Evolutionary conservation across 2,113 vertebrate genomes (phyloP), one percentile per base, ranked within the genome.

Genomic region (Brienomyrus brachyistius): DNA sequence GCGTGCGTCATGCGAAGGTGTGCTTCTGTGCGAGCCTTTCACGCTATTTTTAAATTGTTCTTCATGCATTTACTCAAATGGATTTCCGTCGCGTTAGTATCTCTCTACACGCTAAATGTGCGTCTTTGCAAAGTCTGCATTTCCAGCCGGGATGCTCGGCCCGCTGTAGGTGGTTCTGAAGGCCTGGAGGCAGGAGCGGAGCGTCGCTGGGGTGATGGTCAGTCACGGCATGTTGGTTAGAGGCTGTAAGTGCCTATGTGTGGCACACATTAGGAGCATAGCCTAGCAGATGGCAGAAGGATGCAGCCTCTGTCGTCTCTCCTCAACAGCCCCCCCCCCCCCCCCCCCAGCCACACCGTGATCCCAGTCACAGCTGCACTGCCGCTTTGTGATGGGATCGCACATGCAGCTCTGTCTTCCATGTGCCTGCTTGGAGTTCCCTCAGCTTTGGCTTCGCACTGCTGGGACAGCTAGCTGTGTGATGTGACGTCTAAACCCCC

Each of bases 1-100:
- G 91, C 74, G 1, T 88, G 92, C 88, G 15, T 43, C 74, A 90
- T 91, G n/a, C 7, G 21, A 85, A 50, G 83, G 83, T 86, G 83
- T 6, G 35, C 23, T 15, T 50, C 45, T 86, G 3, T 50, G 10
- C 2, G 23, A 86, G 83, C 83, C 74, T 86, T 48, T 27, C 45
- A 50, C 83, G 48, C 48, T 50, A 50, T 86, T 86, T 51, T 86
- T 51, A 80, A 80, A 50, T 47, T 50, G 48, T 50, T 27, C 21
- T 51, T 50, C n/a, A 48, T 86, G 45, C 11, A 48, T 86, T 80
- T 80, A 17, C 70, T 80, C 6, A 80, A 80, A 40, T 35, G 83
- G 45, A 21, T 51, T 86, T 50, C 45, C n/a, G 47, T 31, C 45
- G 3, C n/a, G n/a, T 50, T 50, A 27, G 83, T 27, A 27, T 15